Percentiles rank a stretch among this genome's conserved stretches.
Evolutionary conservation across 2,113 vertebrate genomes (phyloP).

Genomic region (Brachyistius frenatus): DNA sequence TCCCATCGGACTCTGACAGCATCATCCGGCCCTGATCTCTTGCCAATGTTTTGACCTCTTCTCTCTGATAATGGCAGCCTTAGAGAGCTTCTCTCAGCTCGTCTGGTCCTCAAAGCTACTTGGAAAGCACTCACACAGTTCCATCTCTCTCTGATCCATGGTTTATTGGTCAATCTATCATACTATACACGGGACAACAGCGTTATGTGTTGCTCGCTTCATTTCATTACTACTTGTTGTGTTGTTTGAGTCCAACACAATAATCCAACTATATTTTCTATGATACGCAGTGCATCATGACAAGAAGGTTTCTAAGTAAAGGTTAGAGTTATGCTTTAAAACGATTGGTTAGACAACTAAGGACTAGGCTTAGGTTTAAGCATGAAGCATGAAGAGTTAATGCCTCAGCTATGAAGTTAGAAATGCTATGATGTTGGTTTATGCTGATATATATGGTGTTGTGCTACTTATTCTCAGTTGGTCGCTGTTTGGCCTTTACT

Average conservation of each 20-base stretch:
- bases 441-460: not conserved
- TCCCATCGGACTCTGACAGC: constrained; percentile 32
- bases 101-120: constrained; percentile 22
- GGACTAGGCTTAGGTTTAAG: no score
- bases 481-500: not conserved
- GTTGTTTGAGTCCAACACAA: not conserved
- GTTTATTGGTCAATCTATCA: not conserved
- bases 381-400: no score
- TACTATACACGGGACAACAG: not conserved
- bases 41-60: constrained; percentile 22
- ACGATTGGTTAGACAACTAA: no score
- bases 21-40: constrained; percentile 27
- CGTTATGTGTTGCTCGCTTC: not conserved
- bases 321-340: no score
- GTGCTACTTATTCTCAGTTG: not conserved
- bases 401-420: not conserved
- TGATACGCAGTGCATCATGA: not conserved
- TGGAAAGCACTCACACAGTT: constrained; percentile 29
- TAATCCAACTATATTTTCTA: not conserved
- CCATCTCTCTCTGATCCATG: constrained; percentile 27
- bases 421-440: not conserved
- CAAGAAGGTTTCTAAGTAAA: not conserved
- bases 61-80: constrained; percentile 25
- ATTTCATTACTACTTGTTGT: not conserved
- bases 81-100: constrained; percentile 28